Evolutionary conservation across 2,797 vertebrate species (phyloP), one percentile per base, ranked within the genome.

Genomic region (Gallirallus australis): DNA sequence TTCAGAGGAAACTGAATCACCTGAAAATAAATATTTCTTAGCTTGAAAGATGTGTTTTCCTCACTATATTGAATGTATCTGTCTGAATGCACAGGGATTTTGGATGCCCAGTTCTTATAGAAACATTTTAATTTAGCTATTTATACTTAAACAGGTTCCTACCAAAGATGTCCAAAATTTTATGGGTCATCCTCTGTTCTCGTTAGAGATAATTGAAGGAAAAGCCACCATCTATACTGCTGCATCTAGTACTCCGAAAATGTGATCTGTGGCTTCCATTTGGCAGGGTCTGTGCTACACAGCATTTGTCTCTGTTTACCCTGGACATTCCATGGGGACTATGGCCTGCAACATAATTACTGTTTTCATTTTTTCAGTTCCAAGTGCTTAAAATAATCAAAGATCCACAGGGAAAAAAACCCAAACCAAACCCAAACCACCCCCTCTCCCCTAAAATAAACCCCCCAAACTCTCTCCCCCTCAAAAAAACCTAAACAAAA

Each of bases 311-410:
- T 14, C 27, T 79, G 21, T 90, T 96, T 93, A 40, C 56, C 79
- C 39, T 79, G 54, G 73, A 79, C 9, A 78, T 31, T 50, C 57
- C 6, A 12, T 77, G 27, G 27, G 77, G 17, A 27, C 39, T 66
- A 18, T 70, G 81, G 47, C 11, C 33, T 87, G n/a, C 15, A 72
- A 61, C 23, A 48, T 56, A 93, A 94, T 87, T 85, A 47, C 30
- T 52, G 10, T 35, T 90, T 57, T 77, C 7, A 7, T 48, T 66
- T 77, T 94, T 87, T 68, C 3, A 30, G 12, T 85, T 86, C 8
- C 31, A 70, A 70, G 28, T 31, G 6, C 56, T 80, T 76, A 89
- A 89, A 89, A 85, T 94, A 91, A 56, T 33, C 28, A 79, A 65
- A 53, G 15, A 2, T 47, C 30, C 13, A 11, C 1, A 37, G 7